Base-by-base conservation (phyloP, 2,888 invertebrate genomes). In the Acanthosepion esculentum region DNA sequence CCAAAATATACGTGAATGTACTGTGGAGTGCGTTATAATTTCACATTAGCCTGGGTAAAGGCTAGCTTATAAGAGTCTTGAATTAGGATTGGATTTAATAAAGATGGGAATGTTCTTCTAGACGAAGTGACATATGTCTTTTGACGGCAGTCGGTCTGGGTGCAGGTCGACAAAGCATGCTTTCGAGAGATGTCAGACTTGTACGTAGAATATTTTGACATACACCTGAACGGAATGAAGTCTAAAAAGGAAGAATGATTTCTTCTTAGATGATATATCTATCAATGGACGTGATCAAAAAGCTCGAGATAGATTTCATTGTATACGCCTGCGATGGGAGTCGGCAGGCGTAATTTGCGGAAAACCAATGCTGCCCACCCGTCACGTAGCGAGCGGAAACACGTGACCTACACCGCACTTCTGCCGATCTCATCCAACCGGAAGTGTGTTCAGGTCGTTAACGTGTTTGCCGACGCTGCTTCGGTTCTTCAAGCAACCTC, bases 391-490 rank as follows among this genome's bases (percentile, higher is more conserved):
- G 78, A 78, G 78, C 78, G 78, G 78, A 78, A 78, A 78, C 78
- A n/a, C 78, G 78, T 78, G 78, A 78, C n/a, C 78, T 78, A 12
- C 10, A 29, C 29, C 78, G 26, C 26, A 6, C 29, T 64, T 8
- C 64, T 5, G 6, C 29, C 26, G 26, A 64, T 64, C 8, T 10
- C 29, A 12, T 78, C 78, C n/a, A n/a, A 78, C 78, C 78, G 78
- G 78, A 78, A 78, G 78, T 78, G 78, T n/a, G 29, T 78, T 78
- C 78, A n/a, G 78, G 78, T 29, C 29, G n/a, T 78, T 78, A 78
- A 78, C 78, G 78, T n/a, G 78, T 78, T 78, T 78, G 78, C n/a
- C 78, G 78, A 78, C 78, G 78, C n/a, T n/a, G 59, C 15, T 78
- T 78, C 12, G 29, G 15, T 78, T n/a, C 78, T n/a, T 10, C n/a